These are phyloP conservation scores for Onychomys torridus DNA, from an alignment of 2,797 vertebrate species.

Conservation along the genomic window DNA sequence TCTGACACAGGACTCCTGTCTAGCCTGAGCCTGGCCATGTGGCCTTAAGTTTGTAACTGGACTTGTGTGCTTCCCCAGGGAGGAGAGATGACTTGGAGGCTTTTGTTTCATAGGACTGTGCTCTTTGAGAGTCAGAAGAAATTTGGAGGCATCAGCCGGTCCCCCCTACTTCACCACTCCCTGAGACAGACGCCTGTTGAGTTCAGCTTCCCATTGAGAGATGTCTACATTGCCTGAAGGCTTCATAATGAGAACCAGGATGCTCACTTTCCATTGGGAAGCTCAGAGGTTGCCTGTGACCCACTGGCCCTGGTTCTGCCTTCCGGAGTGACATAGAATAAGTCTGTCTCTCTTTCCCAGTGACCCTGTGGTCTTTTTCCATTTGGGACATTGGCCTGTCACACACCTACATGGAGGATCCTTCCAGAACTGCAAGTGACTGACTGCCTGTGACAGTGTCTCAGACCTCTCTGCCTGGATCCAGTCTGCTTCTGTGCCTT, in stretches of 20 bases:
- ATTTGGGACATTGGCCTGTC: background rate
- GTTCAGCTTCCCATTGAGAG: background rate
- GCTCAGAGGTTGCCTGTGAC: background rate
- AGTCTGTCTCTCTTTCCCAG: background rate
- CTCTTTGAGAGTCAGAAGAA: background rate
- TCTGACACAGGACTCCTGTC: background rate
- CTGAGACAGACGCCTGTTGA: background rate
- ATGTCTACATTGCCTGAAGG: background rate
- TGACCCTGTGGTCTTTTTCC: background rate
- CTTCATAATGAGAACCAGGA: no score
- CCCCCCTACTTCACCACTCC: background rate
- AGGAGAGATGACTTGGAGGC: background rate
- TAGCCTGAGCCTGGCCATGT: background rate
- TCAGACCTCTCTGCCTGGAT: fast-evolving
- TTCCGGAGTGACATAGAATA: background rate
- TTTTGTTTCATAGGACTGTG: background rate
- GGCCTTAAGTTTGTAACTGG: background rate
- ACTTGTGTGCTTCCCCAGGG: background rate
- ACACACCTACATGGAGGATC: background rate
- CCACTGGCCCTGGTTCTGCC: background rate
- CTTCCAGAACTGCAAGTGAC: background rate
- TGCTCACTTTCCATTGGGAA: background rate
- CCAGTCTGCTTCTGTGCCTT: fast-evolving
- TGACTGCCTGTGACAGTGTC: background rate
- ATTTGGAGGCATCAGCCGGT: background rate